These are phyloP conservation scores for Xiphorhynchus erythropygius DNA, from an alignment of 2,797 vertebrate genomes.

Conservation along the genomic window DNA sequence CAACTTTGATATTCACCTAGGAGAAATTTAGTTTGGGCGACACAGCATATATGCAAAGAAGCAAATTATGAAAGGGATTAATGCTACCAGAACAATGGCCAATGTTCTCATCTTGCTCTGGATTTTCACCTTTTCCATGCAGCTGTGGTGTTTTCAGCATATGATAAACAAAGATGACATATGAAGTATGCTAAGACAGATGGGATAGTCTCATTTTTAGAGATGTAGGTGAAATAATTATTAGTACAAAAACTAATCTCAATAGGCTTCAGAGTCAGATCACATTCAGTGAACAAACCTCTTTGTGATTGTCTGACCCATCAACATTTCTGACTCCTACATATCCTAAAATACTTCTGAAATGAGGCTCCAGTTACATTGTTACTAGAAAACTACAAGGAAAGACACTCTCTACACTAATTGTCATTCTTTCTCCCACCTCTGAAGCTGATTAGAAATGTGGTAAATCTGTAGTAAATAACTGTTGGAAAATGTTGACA, in stretches of 20 bases:
- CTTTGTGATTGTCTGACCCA: background rate
- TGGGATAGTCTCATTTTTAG: background rate
- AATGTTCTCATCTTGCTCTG: background rate
- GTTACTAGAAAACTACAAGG: background rate
- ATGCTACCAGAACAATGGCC: background rate
- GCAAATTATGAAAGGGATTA: background rate
- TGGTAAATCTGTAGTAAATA: slow-evolving; percentile 51
- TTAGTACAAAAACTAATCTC: background rate
- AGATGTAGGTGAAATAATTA: background rate
- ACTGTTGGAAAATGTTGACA: slow-evolving; percentile 23
- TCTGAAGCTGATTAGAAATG: background rate
- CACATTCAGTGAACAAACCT: background rate
- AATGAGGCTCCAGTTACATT: background rate
- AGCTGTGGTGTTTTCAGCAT: background rate
- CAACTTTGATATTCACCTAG: background rate
- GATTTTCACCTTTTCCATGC: background rate
- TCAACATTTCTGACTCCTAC: background rate
- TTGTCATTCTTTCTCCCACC: background rate
- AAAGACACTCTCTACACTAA: background rate
- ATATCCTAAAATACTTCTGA: background rate
- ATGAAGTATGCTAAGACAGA: background rate
- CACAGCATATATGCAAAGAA: background rate
- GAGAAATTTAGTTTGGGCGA: background rate
- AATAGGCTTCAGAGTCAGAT: background rate
- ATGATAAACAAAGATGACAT: background rate